Evolutionary conservation across 1,140 invertebrate genomes (phyloP).

Genomic region (Coelopa frigida): DNA sequence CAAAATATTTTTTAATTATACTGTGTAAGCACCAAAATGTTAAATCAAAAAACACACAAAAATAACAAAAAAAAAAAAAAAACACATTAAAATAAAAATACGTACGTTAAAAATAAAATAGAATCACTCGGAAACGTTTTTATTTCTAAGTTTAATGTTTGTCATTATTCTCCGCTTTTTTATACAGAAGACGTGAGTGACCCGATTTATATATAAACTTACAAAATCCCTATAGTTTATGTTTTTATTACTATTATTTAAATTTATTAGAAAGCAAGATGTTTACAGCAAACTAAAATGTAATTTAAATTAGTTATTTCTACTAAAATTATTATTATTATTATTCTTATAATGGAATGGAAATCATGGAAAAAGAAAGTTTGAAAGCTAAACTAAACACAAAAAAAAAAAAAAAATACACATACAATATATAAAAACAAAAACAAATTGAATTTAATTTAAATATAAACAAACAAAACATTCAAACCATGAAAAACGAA

Average conservation of each 20-base stretch:
- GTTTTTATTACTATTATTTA: too few relatives aligned
- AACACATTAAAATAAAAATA: conserved; percentile 7
- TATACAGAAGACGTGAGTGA: too few relatives aligned
- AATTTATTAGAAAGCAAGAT: too few relatives aligned
- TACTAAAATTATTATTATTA: too few relatives aligned
- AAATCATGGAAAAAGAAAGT: neutral
- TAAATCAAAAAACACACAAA: conserved; percentile 6
- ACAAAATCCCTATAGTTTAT: too few relatives aligned
- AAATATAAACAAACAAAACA: conserved; percentile 2
- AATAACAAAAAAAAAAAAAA: conserved; percentile 8
- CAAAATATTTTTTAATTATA: conserved; percentile 8
- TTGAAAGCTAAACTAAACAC: conserved; percentile 3
- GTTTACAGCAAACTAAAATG: too few relatives aligned
- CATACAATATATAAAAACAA: conserved; percentile 3
- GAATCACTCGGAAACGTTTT: neutral
- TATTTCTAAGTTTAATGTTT: neutral
- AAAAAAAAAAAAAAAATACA: conserved; percentile 6
- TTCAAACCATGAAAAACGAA: neutral
- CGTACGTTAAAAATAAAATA: conserved; percentile 10
- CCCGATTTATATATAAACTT: too few relatives aligned
- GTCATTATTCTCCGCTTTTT: too few relatives aligned
- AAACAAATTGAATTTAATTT: conserved; percentile 8
- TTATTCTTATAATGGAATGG: too few relatives aligned
- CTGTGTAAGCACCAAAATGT: conserved; percentile 2
- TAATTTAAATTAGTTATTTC: too few relatives aligned